Base-by-base conservation (phyloP, 2,888 invertebrate species). In the Byasa hedistus region DNA sequence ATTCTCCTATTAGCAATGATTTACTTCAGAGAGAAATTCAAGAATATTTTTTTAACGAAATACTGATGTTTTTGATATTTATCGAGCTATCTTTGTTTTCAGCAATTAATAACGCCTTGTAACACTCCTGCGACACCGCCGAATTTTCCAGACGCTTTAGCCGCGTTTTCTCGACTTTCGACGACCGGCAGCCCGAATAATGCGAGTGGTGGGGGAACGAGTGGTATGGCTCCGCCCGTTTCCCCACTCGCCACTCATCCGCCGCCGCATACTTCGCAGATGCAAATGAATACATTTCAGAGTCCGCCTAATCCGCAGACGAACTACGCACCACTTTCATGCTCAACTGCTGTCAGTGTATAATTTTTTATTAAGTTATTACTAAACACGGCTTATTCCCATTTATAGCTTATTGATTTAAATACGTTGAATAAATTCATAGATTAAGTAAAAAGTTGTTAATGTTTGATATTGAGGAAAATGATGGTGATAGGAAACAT, bases 51-150 rank as follows among this genome's bases (percentile, higher is more conserved):
- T 15, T 3, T 39, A 39, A 15, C 3, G 12, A 15, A 15, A 12
- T 39, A 15, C 15, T 15, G 12, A 3, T 15, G 15, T 39, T 12
- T 36, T 36, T 36, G 12, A 10, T 8, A 36, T 39, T 12, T 22
- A 22, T 22, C 10, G 21, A 22, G 1, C 21, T 8, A 22, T 64
- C 5, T 51, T 44, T 64, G 10, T 58, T 23, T 90, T 75, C 84
- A 92, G 85, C 93, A 97, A 95, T 88, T 96, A 87, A 97, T 97
- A 93, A 97, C 98, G 61, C 98, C 98, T 23, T 97, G 97, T 79
- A 98, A 98, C 86, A 98, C 98, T 67, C 98, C 98, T 63, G 98
- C 98, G 61, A 98, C 98, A 59, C 98, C 98, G 58, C 98, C 98
- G 44, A 98, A 97, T 87, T 98, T 98, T 82, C 98, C 98, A 4